Percentiles rank a stretch among this genome's conserved stretches.
phyloP scores from a whole-genome alignment of 2,113 vertebrate genomes.

The Diadophis punctatus region DNA sequence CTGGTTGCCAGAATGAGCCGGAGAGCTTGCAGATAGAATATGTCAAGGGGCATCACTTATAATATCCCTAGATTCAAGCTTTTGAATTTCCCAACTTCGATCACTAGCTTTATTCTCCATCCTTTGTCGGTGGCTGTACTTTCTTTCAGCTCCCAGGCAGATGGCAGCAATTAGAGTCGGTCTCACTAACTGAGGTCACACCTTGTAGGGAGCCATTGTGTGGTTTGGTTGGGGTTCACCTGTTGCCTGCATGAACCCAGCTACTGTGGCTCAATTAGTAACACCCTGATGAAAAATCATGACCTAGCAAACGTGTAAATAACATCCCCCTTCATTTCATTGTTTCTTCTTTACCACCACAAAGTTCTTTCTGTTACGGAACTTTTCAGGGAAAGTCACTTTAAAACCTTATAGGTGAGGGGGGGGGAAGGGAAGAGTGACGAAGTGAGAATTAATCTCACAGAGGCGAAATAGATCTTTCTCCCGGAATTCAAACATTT shows the following conservation, averaged over 20 bases:
- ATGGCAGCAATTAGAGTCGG: neutral
- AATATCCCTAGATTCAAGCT: neutral
- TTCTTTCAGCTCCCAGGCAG: neutral
- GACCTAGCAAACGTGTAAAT: neutral
- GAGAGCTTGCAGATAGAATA: neutral
- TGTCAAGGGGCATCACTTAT: neutral
- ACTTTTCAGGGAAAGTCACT: neutral
- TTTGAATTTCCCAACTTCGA: neutral
- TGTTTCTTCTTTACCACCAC: neutral
- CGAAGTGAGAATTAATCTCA: too few relatives aligned
- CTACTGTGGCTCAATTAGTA: neutral
- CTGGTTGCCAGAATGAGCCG: neutral
- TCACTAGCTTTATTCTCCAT: neutral
- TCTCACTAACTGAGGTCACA: neutral
- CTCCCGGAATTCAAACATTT: too few relatives aligned
- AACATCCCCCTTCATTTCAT: neutral
- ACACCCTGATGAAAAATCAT: neutral
- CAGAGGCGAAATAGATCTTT: too few relatives aligned
- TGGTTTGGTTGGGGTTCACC: neutral
- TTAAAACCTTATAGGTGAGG: neutral
- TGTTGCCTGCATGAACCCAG: neutral
- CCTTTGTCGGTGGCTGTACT: neutral
- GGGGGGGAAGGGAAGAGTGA: too few relatives aligned
- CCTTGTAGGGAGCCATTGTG: neutral
- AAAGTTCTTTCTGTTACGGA: neutral